phyloP scores from a whole-genome alignment of 2,797 vertebrate species.

The Silurus lanzhouensis region DNA sequence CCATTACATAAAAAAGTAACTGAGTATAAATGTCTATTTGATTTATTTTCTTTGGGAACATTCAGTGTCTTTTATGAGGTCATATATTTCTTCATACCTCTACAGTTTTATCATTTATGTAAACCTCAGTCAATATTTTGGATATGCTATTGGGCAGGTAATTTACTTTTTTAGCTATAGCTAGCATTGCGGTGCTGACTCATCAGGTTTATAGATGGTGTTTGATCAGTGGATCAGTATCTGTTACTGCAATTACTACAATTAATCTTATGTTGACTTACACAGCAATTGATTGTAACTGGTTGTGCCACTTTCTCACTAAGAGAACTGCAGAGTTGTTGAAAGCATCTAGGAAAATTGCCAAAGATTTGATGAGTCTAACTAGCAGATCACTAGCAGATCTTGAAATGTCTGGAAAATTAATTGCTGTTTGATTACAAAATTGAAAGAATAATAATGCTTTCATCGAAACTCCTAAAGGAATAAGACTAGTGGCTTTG shows the following conservation, averaged over 20 bases:
- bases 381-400: neutral
- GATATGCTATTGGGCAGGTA: neutral
- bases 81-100: neutral
- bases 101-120: neutral
- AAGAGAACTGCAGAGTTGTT: neutral
- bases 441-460: neutral
- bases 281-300: neutral
- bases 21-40: neutral
- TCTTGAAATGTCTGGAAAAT: neutral
- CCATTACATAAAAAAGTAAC: neutral
- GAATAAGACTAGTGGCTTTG: neutral
- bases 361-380: neutral
- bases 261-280: neutral
- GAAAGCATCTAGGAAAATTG: constrained; percentile 8
- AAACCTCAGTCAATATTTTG: neutral
- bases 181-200: neutral
- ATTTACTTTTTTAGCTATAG: no score
- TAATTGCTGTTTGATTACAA: neutral
- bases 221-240: constrained; percentile 1
- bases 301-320: neutral
- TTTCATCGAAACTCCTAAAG: neutral
- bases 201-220: neutral
- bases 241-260: neutral
- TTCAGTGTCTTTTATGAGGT: neutral
- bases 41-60: neutral